Conservation (phyloP, 2,113 vertebrate genomes). For the Phodopus roborovskii region DNA sequence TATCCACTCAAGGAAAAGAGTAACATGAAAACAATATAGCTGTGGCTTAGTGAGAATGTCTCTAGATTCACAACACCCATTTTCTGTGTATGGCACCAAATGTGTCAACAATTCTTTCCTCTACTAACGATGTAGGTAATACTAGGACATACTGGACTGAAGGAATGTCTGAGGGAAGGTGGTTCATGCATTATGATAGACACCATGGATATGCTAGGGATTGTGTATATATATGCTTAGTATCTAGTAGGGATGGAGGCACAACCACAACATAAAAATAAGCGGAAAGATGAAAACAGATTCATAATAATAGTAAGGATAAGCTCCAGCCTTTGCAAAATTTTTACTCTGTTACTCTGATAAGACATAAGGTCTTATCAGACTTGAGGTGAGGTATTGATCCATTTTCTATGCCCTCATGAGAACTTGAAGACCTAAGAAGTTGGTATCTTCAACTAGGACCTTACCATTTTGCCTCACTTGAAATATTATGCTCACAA, state of each 20-base stretch:
- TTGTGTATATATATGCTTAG: neutral
- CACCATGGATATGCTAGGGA: neutral
- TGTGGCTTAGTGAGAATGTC: neutral
- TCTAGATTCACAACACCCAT: neutral
- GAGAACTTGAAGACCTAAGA: neutral
- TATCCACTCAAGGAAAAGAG: neutral
- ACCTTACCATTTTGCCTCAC: neutral
- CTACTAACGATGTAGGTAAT: neutral
- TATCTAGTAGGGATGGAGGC: neutral
- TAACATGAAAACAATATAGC: neutral
- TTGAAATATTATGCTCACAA: neutral
- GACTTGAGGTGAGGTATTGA: neutral
- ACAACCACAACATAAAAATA: neutral
- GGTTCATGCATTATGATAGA: neutral
- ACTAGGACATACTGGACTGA: neutral
- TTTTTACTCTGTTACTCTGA: neutral
- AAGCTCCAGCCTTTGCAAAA: neutral
- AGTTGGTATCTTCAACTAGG: neutral
- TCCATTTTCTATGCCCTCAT: neutral
- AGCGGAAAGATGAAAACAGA: neutral
- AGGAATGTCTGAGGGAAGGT: neutral
- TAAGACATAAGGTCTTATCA: too few species aligned
- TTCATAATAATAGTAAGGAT: neutral
- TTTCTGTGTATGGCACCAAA: neutral
- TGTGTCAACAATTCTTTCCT: neutral